Conservation (phyloP, 2,888 invertebrate species). For the Lypha dubia region DNA sequence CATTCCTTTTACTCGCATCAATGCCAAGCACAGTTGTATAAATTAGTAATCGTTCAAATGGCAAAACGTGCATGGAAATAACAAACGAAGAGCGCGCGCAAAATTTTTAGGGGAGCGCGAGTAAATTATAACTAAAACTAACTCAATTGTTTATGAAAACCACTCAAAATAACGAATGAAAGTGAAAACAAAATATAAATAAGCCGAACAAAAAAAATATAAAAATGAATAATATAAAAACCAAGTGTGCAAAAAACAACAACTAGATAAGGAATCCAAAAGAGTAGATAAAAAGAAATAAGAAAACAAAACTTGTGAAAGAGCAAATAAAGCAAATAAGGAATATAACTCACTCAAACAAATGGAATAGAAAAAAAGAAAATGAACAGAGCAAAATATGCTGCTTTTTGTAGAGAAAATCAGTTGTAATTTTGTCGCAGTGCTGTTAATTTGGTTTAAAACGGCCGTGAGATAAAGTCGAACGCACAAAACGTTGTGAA, state of each 20-base stretch:
- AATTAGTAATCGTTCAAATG: conserved; percentile 13
- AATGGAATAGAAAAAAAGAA: neutral
- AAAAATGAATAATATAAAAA: conserved; percentile 69
- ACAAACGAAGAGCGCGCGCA: conserved; percentile 24
- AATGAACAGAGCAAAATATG: conserved; percentile 23
- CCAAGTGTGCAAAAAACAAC: conserved; percentile 49
- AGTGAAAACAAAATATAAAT: conserved; percentile 63
- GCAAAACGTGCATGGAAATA: conserved; percentile 39
- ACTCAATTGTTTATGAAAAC: neutral
- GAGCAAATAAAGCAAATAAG: conserved; percentile 3
- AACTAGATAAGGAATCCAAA: neutral
- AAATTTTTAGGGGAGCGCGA: conserved; percentile 23
- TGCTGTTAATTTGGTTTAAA: conserved; percentile 66
- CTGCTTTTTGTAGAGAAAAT: conserved; percentile 50
- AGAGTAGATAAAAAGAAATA: conserved; percentile 9
- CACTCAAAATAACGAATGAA: conserved; percentile 61
- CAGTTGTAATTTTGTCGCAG: conserved; percentile 76
- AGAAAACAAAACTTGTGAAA: conserved; percentile 30
- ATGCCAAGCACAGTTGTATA: conserved; percentile 26
- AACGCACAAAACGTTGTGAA: conserved; percentile 66
- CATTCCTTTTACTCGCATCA: conserved; percentile 22
- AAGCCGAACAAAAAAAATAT: conserved; percentile 36
- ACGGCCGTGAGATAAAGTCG: conserved; percentile 57
- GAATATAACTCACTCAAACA: conserved; percentile 55
- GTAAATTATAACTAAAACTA: neutral